Evolutionary conservation across 64 coral and sea anemone species (phyloP).

Genomic region (Anthopleura sola): DNA sequence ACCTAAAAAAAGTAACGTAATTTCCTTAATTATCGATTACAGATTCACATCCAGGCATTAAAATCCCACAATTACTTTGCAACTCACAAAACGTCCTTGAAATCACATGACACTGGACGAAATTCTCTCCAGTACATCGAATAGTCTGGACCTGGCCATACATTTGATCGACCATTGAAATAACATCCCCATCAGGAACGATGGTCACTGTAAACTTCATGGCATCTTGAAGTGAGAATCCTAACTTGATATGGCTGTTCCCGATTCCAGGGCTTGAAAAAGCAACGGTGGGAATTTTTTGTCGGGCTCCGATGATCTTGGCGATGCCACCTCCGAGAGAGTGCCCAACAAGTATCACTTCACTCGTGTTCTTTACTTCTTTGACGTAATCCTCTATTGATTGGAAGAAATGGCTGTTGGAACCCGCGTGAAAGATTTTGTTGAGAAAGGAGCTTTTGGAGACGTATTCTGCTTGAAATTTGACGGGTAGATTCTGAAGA

Average conservation of each 20-base stretch:
- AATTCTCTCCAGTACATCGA: slow-evolving; percentile 16
- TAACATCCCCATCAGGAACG: slow-evolving; percentile 30
- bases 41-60: slow-evolving; percentile 1
- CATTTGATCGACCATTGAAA: slow-evolving; percentile 41
- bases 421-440: slow-evolving; percentile 36
- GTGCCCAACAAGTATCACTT: slow-evolving; percentile 43
- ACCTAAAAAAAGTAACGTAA: not conserved
- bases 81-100: slow-evolving; percentile 59
- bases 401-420: not conserved
- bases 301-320: slow-evolving; percentile 61
- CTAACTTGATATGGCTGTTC: slow-evolving; percentile 39
- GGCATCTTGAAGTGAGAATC: slow-evolving; percentile 29
- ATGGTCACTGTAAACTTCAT: slow-evolving; percentile 39
- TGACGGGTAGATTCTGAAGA: slow-evolving; percentile 23
- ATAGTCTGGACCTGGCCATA: slow-evolving; percentile 51
- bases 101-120: slow-evolving; percentile 44
- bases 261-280: slow-evolving; percentile 62
- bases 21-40: not conserved
- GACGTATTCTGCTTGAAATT: slow-evolving; percentile 49
- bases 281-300: slow-evolving; percentile 21
- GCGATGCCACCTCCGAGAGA: slow-evolving; percentile 61
- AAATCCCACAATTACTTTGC: slow-evolving; percentile 21
- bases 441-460: slow-evolving; percentile 38
- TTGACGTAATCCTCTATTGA: slow-evolving; percentile 25
- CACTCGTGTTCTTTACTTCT: not conserved